Percentiles rank a stretch among this genome's conserved stretches.
These are phyloP conservation scores for Tauraco erythrolophus DNA, from an alignment of 2,113 vertebrate species.

Conservation along the genomic window DNA sequence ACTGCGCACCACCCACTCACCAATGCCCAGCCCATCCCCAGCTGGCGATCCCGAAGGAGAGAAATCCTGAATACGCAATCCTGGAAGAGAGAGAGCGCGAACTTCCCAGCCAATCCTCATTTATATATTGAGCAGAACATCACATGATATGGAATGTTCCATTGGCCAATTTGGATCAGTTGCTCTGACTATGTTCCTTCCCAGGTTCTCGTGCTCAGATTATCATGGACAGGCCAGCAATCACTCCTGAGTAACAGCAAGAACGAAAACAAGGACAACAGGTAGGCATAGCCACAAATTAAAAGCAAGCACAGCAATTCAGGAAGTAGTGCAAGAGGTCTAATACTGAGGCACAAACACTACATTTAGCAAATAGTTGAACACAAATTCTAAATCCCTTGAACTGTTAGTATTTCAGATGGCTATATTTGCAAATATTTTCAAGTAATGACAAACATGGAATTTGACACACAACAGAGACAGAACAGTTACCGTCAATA, in stretches of 20 bases:
- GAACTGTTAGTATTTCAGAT: not conserved
- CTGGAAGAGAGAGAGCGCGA: no score
- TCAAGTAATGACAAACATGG: not conserved
- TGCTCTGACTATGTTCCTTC: no score
- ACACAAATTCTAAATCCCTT: not conserved
- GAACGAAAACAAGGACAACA: not conserved
- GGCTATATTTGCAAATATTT: not conserved
- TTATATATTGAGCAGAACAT: no score
- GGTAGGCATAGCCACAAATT: not conserved
- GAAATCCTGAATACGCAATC: no score
- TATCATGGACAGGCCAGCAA: fast-evolving
- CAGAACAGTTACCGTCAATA: not conserved
- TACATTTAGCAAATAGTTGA: not conserved
- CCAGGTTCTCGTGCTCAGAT: not conserved
- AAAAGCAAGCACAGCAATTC: not conserved
- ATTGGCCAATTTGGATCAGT: no score
- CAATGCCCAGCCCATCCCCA: no score
- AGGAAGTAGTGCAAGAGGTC: not conserved
- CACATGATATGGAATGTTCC: no score
- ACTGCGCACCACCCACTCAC: no score
- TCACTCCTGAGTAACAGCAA: not conserved
- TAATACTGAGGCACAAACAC: fast-evolving
- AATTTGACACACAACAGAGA: not conserved
- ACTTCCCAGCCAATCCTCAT: no score
- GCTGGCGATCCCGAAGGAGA: no score